Evolutionary conservation across 2,888 invertebrate species (phyloP).

Genomic region (Iphiclides podalirius): DNA sequence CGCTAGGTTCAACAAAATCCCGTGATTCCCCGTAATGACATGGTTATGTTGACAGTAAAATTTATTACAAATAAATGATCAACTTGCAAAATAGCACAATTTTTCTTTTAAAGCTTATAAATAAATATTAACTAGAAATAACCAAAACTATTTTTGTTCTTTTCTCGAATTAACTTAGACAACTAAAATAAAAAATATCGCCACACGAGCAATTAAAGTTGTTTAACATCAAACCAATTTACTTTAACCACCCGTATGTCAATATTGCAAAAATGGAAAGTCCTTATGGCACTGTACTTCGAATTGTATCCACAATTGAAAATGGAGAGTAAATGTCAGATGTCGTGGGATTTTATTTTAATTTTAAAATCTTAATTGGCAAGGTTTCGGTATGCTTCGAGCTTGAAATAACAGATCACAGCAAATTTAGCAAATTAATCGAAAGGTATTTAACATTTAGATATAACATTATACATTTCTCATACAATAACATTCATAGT

Average conservation of each 20-base stretch:
- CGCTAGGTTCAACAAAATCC: too few species aligned
- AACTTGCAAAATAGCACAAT: slow-evolving; percentile 18
- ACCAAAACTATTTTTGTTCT: slow-evolving; percentile 14
- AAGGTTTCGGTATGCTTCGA: slow-evolving; percentile 26
- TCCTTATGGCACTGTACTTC: slow-evolving; percentile 21
- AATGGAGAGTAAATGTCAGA: slow-evolving; percentile 11
- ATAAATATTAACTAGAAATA: slow-evolving; percentile 20
- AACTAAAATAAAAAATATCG: slow-evolving; percentile 4
- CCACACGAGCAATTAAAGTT: slow-evolving; percentile 9
- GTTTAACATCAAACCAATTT: not conserved
- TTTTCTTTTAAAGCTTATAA: slow-evolving; percentile 14
- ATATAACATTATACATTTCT: slow-evolving; percentile 48
- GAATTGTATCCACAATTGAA: slow-evolving; percentile 19
- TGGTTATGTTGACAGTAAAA: too few species aligned
- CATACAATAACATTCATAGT: slow-evolving; percentile 62
- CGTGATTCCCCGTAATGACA: too few species aligned
- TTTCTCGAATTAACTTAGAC: slow-evolving; percentile 7
- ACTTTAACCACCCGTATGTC: slow-evolving; percentile 1
- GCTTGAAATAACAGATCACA: slow-evolving; percentile 27
- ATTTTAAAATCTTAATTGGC: not conserved
- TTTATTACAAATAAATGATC: slow-evolving; percentile 10
- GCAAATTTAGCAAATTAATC: slow-evolving; percentile 29
- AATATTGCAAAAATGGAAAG: slow-evolving; percentile 13
- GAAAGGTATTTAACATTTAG: slow-evolving; percentile 32
- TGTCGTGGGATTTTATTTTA: not conserved